phyloP scores from a whole-genome alignment of 1,140 invertebrate genomes.

The Drosophila lacteicornis region DNA sequence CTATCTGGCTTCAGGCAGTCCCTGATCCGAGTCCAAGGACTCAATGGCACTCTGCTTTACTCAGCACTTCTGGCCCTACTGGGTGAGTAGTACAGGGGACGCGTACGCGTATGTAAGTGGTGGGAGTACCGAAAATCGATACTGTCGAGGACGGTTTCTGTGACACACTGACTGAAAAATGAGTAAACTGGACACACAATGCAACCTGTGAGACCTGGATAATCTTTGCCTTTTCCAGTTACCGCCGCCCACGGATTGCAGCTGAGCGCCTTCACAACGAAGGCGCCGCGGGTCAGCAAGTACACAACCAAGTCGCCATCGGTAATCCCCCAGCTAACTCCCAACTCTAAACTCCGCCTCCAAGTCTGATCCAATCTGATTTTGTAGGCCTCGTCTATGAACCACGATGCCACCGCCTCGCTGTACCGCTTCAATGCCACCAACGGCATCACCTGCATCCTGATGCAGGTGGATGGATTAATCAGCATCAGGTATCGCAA shows the following conservation, averaged over 20 bases:
- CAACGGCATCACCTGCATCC: slow-evolving; percentile 88
- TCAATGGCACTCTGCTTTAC: slow-evolving; percentile 13
- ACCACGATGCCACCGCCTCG: slow-evolving; percentile 85
- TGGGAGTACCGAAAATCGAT: slow-evolving; percentile 62
- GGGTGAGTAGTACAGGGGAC: slow-evolving; percentile 48
- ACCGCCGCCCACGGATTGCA: slow-evolving; percentile 79
- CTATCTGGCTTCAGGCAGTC: slow-evolving; percentile 9
- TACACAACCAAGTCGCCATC: slow-evolving; percentile 86
- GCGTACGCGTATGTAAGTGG: slow-evolving; percentile 3
- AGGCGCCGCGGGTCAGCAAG: slow-evolving; percentile 87
- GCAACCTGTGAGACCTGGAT: slow-evolving; percentile 26
- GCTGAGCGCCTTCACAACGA: slow-evolving; percentile 86
- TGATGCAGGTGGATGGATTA: slow-evolving; percentile 88
- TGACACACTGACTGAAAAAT: slow-evolving; percentile 65
- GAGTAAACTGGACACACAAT: slow-evolving; percentile 33
- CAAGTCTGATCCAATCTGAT: background rate
- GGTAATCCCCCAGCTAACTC: slow-evolving; percentile 70
- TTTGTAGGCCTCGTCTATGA: slow-evolving; percentile 71
- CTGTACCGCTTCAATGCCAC: slow-evolving; percentile 88
- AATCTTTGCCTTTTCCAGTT: slow-evolving; percentile 35
- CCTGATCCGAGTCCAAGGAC: slow-evolving; percentile 19
- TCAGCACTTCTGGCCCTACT: slow-evolving; percentile 29
- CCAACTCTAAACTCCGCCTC: background rate
- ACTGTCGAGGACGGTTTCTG: slow-evolving; percentile 55
- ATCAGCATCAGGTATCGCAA: slow-evolving; percentile 88